These are phyloP conservation scores for Chiloscyllium punctatum DNA, from an alignment of 2,797 vertebrate genomes.

Conservation along the genomic window DNA sequence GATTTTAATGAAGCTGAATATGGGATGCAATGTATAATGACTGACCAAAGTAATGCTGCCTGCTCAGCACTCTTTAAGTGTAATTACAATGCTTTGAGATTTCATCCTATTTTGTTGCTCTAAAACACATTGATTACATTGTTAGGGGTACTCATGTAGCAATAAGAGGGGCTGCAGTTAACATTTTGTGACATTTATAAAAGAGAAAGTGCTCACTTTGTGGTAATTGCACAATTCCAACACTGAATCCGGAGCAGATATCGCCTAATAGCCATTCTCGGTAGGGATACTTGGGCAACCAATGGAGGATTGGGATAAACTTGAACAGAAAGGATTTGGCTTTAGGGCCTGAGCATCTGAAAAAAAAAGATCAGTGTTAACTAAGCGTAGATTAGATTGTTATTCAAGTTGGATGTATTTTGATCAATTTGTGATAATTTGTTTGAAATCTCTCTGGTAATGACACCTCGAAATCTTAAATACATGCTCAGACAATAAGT, in stretches of 20 bases:
- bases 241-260: slow-evolving; percentile 81
- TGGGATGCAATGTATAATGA: neutral
- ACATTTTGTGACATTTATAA: neutral
- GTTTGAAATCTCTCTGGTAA: neutral
- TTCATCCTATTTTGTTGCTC: neutral
- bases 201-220: slow-evolving; percentile 67
- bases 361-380: neutral
- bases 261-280: slow-evolving; percentile 87
- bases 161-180: neutral
- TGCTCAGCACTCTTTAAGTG: neutral
- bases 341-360: slow-evolving; percentile 67
- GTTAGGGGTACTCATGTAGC: neutral
- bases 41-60: too few species aligned
- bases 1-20: neutral
- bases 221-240: slow-evolving; percentile 94
- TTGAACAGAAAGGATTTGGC: slow-evolving; percentile 62
- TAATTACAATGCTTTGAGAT: neutral
- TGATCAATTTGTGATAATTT: neutral
- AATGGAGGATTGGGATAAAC: slow-evolving; percentile 73
- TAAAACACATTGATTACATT: neutral
- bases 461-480: neutral
- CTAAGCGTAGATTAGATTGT: neutral
- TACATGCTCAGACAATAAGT: neutral
- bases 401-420: neutral
- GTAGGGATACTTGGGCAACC: slow-evolving; percentile 84